Evolutionary conservation across 2,888 invertebrate genomes (phyloP).

Genomic region (Dioctria rufipes): DNA sequence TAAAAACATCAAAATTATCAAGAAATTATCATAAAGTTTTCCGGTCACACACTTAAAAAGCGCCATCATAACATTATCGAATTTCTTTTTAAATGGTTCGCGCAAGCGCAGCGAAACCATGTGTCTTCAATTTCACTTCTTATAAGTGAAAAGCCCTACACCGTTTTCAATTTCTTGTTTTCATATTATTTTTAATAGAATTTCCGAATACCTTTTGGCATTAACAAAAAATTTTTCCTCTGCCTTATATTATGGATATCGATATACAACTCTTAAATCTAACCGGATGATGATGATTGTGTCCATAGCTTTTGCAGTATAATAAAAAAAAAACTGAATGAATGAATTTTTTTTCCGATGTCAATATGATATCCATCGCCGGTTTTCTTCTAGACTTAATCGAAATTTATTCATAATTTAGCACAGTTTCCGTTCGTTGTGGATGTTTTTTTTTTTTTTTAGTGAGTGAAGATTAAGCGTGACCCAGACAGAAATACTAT

Average conservation of each 20-base stretch:
- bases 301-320: too few species aligned
- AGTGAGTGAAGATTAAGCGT: neutral
- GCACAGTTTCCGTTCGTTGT: constrained; percentile 14
- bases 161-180: neutral
- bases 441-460: neutral
- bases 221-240: too few species aligned
- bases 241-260: too few species aligned
- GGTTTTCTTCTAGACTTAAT: neutral
- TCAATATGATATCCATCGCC: neutral
- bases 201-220: neutral
- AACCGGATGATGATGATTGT: too few species aligned
- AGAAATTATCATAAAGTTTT: too few species aligned
- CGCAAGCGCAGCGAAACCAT: too few species aligned
- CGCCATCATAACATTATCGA: too few species aligned
- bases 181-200: constrained; percentile 13
- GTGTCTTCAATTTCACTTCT: constrained; percentile 23
- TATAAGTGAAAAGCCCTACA: constrained; percentile 30
- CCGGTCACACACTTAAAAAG: too few species aligned
- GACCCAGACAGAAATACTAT: constrained; percentile 2
- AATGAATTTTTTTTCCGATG: neutral
- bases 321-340: constrained; percentile 6
- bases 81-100: neutral
- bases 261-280: too few species aligned
- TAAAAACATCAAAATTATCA: too few species aligned
- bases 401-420: constrained; percentile 34